Evolutionary conservation across 2,888 invertebrate species (phyloP), one percentile per base, ranked within the genome.

Genomic region (Agonopterix heracliana): DNA sequence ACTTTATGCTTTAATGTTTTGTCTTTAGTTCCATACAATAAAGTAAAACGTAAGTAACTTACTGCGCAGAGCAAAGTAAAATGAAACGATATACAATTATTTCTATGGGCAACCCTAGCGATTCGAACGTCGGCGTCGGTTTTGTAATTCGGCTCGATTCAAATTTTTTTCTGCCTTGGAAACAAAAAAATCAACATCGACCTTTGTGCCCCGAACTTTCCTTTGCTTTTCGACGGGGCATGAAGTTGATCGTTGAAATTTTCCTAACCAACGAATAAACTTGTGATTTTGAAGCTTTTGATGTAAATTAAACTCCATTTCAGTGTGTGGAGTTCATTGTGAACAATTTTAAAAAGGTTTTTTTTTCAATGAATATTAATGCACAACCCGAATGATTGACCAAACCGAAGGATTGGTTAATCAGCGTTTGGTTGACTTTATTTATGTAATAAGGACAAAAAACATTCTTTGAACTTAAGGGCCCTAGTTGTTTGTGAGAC

Each of bases 201-300:
- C 75, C 81, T 82, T 84, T 85, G 73, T 86, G 74, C 65, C 68
- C 7, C 56, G 57, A 78, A 77, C 74, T 82, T 77, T 82, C 79
- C 78, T 83, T 82, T 81, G 79, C 72, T 74, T 84, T 81, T 77
- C 74, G 63, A 56, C 70, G 70, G 70, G 68, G 74, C 74, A 77
- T 78, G 73, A 82, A 85, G 83, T 85, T 82, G 78, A 77, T 74
- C 81, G 73, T 73, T 63, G 61, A 78, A 78, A 78, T 76, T 77
- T 63, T 66, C 63, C 68, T 71, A 72, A 72, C 74, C 71, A 62
- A 46, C 70, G 65, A 71, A 78, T 71, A 73, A 78, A 79, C 74
- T 80, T 80, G 65, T 69, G 75, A 75, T 80, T 79, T 78, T 74
- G 70, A 56, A 64, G 55, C 78, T 71, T 83, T 84, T 83, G 81